phyloP scores from a whole-genome alignment of 1,140 invertebrate species.

The Drosophila bocqueti region DNA sequence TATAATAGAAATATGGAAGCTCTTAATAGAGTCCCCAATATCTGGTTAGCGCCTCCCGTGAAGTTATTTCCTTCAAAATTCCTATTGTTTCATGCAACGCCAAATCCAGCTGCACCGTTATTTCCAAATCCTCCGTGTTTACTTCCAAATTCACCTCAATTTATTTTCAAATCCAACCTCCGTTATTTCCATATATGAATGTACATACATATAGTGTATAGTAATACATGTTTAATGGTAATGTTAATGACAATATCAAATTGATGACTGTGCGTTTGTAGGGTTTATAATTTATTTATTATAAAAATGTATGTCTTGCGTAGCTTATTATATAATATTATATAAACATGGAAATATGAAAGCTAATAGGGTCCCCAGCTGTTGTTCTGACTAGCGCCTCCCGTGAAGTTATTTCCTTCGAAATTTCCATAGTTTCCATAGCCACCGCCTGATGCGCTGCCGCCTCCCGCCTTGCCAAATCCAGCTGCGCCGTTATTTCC shows the following conservation, averaged over 20 bases:
- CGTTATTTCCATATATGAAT: no score
- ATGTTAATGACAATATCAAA: no score
- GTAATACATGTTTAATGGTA: no score
- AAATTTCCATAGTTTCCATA: conserved; percentile 9
- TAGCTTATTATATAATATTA: background rate
- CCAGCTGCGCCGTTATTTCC: background rate
- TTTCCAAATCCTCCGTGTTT: conserved; percentile 2
- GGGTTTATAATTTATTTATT: background rate
- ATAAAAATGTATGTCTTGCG: background rate
- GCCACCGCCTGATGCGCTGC: conserved; percentile 9
- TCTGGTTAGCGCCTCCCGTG: background rate
- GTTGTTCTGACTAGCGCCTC: conserved; percentile 1
- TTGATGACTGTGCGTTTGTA: no score
- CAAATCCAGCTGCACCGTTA: background rate
- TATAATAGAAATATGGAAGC: no score
- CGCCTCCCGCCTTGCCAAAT: conserved; percentile 29
- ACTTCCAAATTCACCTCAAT: conserved; percentile 6
- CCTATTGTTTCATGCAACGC: conserved; percentile 15
- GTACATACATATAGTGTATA: no score
- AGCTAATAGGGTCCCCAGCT: conserved; percentile 1
- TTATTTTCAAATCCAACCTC: conserved; percentile 2
- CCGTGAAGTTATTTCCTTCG: background rate
- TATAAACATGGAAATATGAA: background rate
- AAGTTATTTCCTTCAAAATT: conserved; percentile 1
- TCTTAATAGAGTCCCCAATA: no score